Evolutionary conservation across 2,888 invertebrate species (phyloP).

Genomic region (Candidula unifasciata): DNA sequence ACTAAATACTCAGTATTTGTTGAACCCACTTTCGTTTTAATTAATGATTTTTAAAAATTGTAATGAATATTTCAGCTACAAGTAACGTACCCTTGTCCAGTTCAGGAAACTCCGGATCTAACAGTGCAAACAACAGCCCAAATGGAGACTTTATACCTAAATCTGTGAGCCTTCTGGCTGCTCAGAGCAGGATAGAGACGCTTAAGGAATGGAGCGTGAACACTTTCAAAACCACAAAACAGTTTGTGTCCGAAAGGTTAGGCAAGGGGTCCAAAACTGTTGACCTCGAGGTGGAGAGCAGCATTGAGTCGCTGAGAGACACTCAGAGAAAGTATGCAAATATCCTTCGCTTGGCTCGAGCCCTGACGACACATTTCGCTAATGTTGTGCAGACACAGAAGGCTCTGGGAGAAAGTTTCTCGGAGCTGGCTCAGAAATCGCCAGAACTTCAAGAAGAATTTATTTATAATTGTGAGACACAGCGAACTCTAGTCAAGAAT

Average conservation of each 20-base stretch:
- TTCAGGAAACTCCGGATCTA: conserved; percentile 39
- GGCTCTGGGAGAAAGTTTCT: conserved; percentile 92
- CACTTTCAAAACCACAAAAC: conserved; percentile 98
- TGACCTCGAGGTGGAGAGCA: conserved; percentile 90
- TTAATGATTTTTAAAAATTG: not conserved
- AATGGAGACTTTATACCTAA: conserved; percentile 72
- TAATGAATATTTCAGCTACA: conserved; percentile 61
- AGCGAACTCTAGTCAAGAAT: conserved; percentile 93
- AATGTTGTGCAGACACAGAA: conserved; percentile 91
- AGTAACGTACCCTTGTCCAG: conserved; percentile 68
- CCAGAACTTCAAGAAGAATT: conserved; percentile 97
- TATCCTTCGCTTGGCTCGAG: conserved; percentile 89
- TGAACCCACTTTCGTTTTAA: not conserved
- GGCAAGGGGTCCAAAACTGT: conserved; percentile 83
- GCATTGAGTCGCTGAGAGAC: conserved; percentile 93
- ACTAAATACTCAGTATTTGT: not conserved
- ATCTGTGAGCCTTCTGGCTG: conserved; percentile 66
- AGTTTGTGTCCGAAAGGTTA: conserved; percentile 95
- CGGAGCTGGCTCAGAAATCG: conserved; percentile 95
- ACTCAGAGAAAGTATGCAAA: conserved; percentile 91
- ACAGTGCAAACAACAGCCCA: conserved; percentile 56
- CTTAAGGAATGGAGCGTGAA: conserved; percentile 98
- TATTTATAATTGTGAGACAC: conserved; percentile 96
- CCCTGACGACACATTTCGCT: conserved; percentile 91
- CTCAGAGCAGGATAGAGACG: conserved; percentile 84